These are phyloP conservation scores for Oconnorella tubifera DNA, from an alignment of 2,888 invertebrate genomes.

Conservation along the genomic window DNA sequence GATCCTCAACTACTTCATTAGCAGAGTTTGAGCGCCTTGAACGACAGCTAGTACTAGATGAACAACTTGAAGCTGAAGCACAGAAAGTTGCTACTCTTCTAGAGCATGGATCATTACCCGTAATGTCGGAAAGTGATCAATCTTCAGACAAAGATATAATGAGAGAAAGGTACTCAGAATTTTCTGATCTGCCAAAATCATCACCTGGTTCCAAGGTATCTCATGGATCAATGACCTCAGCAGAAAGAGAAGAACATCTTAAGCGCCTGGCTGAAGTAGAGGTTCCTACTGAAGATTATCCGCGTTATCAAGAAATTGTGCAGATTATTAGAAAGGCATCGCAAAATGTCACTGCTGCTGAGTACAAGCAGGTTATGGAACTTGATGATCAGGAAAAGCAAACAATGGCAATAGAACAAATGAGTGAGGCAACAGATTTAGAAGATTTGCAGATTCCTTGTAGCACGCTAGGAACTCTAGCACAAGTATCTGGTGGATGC, in stretches of 20 bases:
- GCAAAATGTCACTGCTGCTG: constrained; percentile 30
- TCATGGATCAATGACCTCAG: neutral
- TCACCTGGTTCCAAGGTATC: neutral
- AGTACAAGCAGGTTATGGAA: neutral
- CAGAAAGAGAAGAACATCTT: neutral
- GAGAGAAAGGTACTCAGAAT: constrained; percentile 17
- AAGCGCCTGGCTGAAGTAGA: constrained; percentile 20
- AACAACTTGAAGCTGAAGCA: constrained; percentile 52
- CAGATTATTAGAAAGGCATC: constrained; percentile 36
- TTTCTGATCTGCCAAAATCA: neutral
- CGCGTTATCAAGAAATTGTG: constrained; percentile 33
- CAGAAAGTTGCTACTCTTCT: constrained; percentile 53
- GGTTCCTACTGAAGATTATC: constrained; percentile 26
- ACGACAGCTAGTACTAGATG: constrained; percentile 46
- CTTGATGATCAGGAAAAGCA: neutral
- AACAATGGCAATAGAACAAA: too few species aligned
- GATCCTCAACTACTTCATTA: constrained; percentile 51
- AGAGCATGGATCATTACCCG: constrained; percentile 48
- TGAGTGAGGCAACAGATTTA: too few species aligned
- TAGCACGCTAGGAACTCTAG: too few species aligned
- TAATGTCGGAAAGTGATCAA: constrained; percentile 31
- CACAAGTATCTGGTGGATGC: too few species aligned
- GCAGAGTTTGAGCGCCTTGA: constrained; percentile 53
- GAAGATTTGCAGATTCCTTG: too few species aligned
- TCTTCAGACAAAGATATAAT: constrained; percentile 27